These are phyloP conservation scores for Zosterops japonicus DNA, from an alignment of 2,113 vertebrate genomes.

Conservation along the genomic window DNA sequence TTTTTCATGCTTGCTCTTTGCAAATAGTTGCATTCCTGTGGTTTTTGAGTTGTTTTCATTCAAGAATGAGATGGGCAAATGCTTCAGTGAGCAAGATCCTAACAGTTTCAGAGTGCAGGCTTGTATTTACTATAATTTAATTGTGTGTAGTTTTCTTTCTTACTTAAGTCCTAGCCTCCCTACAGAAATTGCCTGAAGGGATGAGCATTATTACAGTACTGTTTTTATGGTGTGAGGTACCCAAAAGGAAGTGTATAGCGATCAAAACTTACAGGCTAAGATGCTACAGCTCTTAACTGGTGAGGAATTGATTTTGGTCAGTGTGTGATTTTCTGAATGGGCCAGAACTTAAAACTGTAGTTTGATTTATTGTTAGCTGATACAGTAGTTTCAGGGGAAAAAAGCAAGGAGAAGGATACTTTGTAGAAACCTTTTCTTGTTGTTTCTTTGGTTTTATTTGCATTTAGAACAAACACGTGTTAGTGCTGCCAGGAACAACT, in stretches of 20 bases:
- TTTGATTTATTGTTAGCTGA: neutral
- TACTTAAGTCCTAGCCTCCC: neutral
- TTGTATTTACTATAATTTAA: neutral
- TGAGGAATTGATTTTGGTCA: neutral
- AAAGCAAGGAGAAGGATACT: neutral
- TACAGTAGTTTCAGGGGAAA: neutral
- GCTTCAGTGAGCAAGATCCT: neutral
- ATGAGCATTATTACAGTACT: neutral
- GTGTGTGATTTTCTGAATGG: neutral
- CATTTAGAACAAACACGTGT: neutral
- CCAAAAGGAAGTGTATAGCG: neutral
- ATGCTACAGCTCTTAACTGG: neutral
- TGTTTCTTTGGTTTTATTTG: neutral
- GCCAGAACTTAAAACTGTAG: neutral
- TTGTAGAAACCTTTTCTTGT: neutral
- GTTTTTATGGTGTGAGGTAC: neutral
- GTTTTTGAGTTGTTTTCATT: neutral
- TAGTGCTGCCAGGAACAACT: neutral
- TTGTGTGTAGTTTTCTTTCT: neutral
- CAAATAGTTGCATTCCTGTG: constrained; percentile 16
- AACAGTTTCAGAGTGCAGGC: neutral
- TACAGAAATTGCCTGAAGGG: neutral
- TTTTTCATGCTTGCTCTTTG: neutral
- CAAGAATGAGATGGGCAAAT: neutral
- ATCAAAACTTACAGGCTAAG: neutral